A percentile compares a stretch with the other conserved stretches of the same genome.
These are phyloP conservation scores for Pachyrhynchus sulphureomaculatus DNA, from an alignment of 1,140 invertebrate species.

Conservation along the genomic window DNA sequence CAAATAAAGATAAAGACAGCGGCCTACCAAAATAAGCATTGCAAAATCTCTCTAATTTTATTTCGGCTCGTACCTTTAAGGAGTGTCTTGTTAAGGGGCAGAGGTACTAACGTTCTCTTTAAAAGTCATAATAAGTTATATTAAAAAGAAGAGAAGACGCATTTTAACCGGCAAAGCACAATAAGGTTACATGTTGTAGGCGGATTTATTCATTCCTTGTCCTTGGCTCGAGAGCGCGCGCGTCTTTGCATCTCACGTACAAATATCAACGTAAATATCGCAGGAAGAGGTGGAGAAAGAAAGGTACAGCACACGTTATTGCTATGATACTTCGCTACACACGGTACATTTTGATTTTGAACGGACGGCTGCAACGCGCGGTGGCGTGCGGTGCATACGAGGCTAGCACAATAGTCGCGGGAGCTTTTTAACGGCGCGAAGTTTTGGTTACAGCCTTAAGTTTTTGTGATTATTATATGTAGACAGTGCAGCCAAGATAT, in stretches of 20 bases:
- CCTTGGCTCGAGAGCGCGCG: background rate
- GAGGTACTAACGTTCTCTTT: too few relatives aligned
- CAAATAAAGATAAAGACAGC: too few relatives aligned
- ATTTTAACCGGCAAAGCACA: too few relatives aligned
- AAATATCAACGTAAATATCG: background rate
- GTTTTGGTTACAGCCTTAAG: background rate
- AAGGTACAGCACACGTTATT: background rate
- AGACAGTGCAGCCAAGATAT: too few relatives aligned
- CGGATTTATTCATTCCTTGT: constrained; percentile 7
- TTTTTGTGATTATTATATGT: too few relatives aligned
- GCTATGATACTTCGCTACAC: background rate
- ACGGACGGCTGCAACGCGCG: background rate
- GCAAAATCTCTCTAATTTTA: too few relatives aligned
- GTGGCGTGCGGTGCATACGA: background rate
- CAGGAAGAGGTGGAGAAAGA: background rate
- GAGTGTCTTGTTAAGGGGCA: too few relatives aligned
- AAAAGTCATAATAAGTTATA: too few relatives aligned
- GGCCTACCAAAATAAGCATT: too few relatives aligned
- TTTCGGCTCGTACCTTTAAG: too few relatives aligned
- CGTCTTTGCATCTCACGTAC: constrained; percentile 5
- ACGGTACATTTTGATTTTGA: background rate
- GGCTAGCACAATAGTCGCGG: constrained; percentile 2
- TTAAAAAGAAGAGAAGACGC: too few relatives aligned
- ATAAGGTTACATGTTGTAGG: too few relatives aligned
- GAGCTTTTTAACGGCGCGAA: background rate